Base-by-base conservation (phyloP, 2,797 vertebrate genomes). In the Sebastes oblongus region DNA sequence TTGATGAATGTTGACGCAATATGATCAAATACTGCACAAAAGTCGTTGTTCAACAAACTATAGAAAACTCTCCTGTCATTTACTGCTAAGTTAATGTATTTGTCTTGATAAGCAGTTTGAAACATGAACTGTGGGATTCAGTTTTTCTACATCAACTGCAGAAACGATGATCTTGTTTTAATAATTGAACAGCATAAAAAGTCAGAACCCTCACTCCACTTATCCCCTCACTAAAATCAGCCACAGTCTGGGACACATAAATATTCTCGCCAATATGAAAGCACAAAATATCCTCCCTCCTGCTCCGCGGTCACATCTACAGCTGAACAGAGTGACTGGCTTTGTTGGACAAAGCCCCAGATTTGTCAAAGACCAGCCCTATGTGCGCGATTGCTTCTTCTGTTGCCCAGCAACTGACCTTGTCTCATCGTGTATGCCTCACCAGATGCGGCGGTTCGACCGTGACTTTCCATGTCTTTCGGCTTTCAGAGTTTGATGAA, bases 361-460 rank as follows among this genome's bases (percentile, higher is more conserved):
- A 83, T 86, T 91, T 86, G 75, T 85, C 78, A 88, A 82, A 84
- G 75, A 84, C 66, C 65, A 81, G 73, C 61, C 30, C 30, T 81
- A 62, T 77, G 66, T 79, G 70, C 73, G 67, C 39, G 55, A 77
- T 76, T 65, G 72, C 77, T 82, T 89, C 69, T 56, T 80, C 85
- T 82, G 91, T 91, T 92, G 88, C 91, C 86, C 77, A 25, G 91
- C 90, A 91, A 92, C 91, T 81, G 84, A 82, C 66, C 74, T 75
- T 10, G 71, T 81, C 77, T 89, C 61, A 83, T 71, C 18, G 39
- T 54, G 58, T 67, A 27, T 78, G 72, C 66, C 64, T 71, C 61
- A 64, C n/a, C 59, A 82, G 72, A 87, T 24, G 8, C 24, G 7
- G 50, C 52, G 24, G 24, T 86, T 87, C 25, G 24, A 27, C 25